A percentile compares a stretch with the other conserved stretches of the same genome.
Evolutionary conservation across 1,140 invertebrate genomes (phyloP).

Genomic region (Ptiloglossa arizonensis): DNA sequence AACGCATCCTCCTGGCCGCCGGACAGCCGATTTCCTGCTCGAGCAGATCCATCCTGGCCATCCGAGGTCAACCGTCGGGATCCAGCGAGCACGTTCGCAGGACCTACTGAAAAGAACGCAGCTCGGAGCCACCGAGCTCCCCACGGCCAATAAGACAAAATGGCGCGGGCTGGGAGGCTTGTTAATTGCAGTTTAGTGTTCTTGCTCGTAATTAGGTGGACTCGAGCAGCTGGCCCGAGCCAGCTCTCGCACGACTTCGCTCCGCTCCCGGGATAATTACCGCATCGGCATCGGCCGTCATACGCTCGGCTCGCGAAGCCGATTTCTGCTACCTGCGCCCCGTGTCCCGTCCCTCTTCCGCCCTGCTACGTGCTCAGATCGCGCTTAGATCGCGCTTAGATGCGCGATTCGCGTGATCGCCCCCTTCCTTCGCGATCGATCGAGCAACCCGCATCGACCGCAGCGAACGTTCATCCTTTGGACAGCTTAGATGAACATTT

Average conservation of each 20-base stretch:
- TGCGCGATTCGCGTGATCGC: slow-evolving; percentile 62
- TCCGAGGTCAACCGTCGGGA: slow-evolving; percentile 44
- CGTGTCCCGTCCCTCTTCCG: slow-evolving; percentile 6
- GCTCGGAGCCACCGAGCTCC: slow-evolving; percentile 28
- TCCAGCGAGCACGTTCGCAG: slow-evolving; percentile 37
- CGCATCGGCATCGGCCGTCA: slow-evolving; percentile 72
- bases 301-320: slow-evolving; percentile 52
- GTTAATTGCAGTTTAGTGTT: slow-evolving; percentile 81
- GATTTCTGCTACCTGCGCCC: slow-evolving; percentile 54
- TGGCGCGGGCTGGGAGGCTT: slow-evolving; percentile 68
- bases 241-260: slow-evolving; percentile 56
- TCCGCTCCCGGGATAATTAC: slow-evolving; percentile 74
- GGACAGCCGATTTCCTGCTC: slow-evolving; percentile 52
- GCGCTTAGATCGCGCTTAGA: slow-evolving; percentile 35
- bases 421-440: slow-evolving; percentile 27
- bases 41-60: slow-evolving; percentile 34
- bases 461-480: too few species aligned
- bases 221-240: slow-evolving; percentile 74
- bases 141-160: slow-evolving; percentile 70
- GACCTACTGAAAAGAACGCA: slow-evolving; percentile 50
- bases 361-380: slow-evolving; percentile 25
- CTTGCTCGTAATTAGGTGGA: slow-evolving; percentile 79
- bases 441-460: neutral
- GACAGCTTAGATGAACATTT: too few species aligned
- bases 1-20: slow-evolving; percentile 16